phyloP scores from a whole-genome alignment of 2,888 invertebrate species.

The Drosophila mayaguana region DNA sequence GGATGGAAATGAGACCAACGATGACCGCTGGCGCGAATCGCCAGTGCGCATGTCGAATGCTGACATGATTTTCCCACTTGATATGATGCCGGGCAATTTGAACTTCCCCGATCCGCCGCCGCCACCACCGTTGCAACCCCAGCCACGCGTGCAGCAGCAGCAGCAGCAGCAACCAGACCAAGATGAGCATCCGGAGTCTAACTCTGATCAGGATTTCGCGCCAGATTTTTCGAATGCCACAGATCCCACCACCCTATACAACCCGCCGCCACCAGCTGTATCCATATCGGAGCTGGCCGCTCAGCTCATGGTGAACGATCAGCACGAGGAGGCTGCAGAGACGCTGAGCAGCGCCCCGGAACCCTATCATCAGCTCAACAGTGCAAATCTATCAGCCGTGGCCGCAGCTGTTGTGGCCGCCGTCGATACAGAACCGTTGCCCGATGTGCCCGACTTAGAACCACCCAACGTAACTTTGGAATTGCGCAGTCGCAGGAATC shows the following conservation, averaged over 20 bases:
- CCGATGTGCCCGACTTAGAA: not conserved
- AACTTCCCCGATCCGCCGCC: constrained; percentile 32
- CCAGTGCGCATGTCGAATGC: not conserved
- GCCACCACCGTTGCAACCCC: constrained; percentile 8
- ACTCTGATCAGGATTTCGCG: constrained; percentile 5
- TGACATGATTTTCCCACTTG: constrained; percentile 32
- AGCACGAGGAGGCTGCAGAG: constrained; percentile 9
- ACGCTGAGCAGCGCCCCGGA: constrained; percentile 13
- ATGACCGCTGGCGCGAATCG: constrained; percentile 19
- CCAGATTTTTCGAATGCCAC: constrained; percentile 1
- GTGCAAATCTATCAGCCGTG: constrained; percentile 8
- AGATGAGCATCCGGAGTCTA: not conserved
- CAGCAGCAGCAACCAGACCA: constrained; percentile 19
- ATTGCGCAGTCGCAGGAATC: not conserved
- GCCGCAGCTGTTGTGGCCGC: constrained; percentile 15
- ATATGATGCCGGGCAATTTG: constrained; percentile 33
- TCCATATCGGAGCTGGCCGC: constrained; percentile 40
- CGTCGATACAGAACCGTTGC: not conserved
- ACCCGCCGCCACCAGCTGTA: constrained; percentile 10
- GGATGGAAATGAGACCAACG: not conserved
- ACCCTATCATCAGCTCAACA: constrained; percentile 1
- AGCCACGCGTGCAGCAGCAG: constrained; percentile 17
- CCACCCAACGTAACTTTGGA: constrained; percentile 14
- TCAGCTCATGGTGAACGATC: constrained; percentile 34
- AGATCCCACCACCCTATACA: constrained; percentile 9